Evolutionary conservation across 2,797 vertebrate genomes (phyloP).

Genomic region (Atherinosoma microstoma): DNA sequence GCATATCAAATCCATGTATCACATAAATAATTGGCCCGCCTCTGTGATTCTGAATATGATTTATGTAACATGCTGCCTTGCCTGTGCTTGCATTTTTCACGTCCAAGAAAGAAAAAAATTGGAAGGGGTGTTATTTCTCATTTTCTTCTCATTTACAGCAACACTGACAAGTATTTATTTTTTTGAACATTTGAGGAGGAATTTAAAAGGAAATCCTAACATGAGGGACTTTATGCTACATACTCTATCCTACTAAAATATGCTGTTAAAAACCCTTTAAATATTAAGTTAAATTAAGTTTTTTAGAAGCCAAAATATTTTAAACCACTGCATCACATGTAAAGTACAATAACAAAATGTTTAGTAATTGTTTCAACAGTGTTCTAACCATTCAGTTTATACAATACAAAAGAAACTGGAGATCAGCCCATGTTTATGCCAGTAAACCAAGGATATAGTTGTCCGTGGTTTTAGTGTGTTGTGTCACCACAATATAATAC

Average conservation of each 20-base stretch:
- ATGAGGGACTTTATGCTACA: not conserved
- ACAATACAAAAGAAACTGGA: no score
- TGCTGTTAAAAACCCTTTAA: no score
- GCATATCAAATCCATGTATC: constrained; percentile 20
- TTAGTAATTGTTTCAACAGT: not conserved
- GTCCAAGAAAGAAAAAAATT: constrained; percentile 17
- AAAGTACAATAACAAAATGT: no score
- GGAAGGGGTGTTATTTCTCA: constrained; percentile 30
- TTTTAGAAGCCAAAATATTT: no score
- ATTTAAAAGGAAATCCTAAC: not conserved
- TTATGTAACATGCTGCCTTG: constrained; percentile 23
- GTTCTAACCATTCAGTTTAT: no score
- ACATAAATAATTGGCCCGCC: constrained; percentile 41
- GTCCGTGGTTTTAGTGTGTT: no score
- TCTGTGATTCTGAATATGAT: constrained; percentile 22
- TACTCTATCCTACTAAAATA: not conserved
- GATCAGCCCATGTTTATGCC: no score
- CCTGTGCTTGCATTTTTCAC: constrained; percentile 44
- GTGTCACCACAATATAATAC: no score
- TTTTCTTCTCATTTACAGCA: constrained; percentile 30
- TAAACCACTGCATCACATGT: no score
- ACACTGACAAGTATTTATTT: constrained; percentile 11
- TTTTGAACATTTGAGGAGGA: not conserved
- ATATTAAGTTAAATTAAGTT: no score
- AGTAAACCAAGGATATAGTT: no score